Evolutionary conservation across 1,140 invertebrate genomes (phyloP).

Genomic region (Drosophila navojoa): DNA sequence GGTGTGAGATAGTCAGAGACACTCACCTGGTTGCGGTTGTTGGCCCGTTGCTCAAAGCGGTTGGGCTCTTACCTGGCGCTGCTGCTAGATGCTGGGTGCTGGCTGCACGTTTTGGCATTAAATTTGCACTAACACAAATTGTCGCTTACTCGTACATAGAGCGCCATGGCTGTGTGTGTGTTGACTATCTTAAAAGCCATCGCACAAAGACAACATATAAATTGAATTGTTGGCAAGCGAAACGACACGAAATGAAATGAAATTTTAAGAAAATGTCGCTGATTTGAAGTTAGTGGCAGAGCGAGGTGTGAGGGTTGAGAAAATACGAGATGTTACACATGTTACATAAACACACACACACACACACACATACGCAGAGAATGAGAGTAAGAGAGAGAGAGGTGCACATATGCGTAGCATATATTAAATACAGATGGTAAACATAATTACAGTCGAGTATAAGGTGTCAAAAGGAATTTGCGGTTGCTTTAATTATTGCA

Average conservation of each 20-base stretch:
- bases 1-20: constrained; percentile 31
- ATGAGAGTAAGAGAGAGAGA: too few species aligned
- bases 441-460: constrained; percentile 30
- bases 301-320: background rate
- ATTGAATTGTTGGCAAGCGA: constrained; percentile 74
- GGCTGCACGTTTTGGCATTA: constrained; percentile 70
- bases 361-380: too few species aligned
- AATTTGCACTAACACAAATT: constrained; percentile 82
- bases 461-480: constrained; percentile 48
- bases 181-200: constrained; percentile 61
- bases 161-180: constrained; percentile 10
- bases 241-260: constrained; percentile 68
- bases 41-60: constrained; percentile 48
- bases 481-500: constrained; percentile 24
- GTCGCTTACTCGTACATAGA: constrained; percentile 69
- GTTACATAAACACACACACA: constrained; percentile 15
- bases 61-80: constrained; percentile 26
- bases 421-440: constrained; percentile 12
- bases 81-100: background rate
- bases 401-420: background rate
- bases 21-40: constrained; percentile 52
- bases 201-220: constrained; percentile 79
- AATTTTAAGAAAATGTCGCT: constrained; percentile 63
- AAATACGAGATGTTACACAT: constrained; percentile 6
- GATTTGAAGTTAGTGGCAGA: constrained; percentile 48